Evolutionary conservation across 2,888 invertebrate genomes (phyloP).

Genomic region (Tuberolachnus salignus): DNA sequence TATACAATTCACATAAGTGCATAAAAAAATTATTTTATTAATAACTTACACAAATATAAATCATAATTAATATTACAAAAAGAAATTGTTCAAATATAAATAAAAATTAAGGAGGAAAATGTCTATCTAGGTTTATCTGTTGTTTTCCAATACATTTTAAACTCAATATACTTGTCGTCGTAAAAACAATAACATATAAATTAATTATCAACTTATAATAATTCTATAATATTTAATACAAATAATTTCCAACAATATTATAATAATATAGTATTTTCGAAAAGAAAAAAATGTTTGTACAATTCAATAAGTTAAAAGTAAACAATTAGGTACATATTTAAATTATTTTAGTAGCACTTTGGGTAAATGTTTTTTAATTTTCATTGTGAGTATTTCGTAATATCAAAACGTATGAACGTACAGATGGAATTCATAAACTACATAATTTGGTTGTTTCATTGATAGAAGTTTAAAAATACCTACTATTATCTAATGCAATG

Average conservation of each 20-base stretch:
- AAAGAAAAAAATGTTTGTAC: background rate
- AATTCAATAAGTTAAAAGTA: background rate
- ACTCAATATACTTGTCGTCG: background rate
- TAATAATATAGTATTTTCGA: background rate
- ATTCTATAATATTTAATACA: background rate
- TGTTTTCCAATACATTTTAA: background rate
- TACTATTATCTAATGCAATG: too few species aligned
- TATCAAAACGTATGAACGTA: too few species aligned
- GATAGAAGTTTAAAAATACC: too few species aligned
- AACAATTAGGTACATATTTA: background rate
- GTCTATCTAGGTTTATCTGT: background rate
- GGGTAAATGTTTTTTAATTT: too few species aligned
- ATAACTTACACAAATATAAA: constrained; percentile 4
- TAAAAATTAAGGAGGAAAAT: background rate
- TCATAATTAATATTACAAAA: background rate
- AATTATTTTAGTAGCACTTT: background rate
- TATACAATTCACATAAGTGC: constrained; percentile 13
- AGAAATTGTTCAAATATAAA: background rate
- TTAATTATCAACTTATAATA: background rate
- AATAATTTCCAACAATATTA: background rate
- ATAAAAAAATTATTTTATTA: constrained; percentile 10
- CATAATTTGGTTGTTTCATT: too few species aligned
- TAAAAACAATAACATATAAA: background rate
- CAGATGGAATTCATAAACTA: too few species aligned
- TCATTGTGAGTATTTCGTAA: too few species aligned